Evolutionary conservation across 2,888 invertebrate species (phyloP).

Genomic region (Neelides folsomi): DNA sequence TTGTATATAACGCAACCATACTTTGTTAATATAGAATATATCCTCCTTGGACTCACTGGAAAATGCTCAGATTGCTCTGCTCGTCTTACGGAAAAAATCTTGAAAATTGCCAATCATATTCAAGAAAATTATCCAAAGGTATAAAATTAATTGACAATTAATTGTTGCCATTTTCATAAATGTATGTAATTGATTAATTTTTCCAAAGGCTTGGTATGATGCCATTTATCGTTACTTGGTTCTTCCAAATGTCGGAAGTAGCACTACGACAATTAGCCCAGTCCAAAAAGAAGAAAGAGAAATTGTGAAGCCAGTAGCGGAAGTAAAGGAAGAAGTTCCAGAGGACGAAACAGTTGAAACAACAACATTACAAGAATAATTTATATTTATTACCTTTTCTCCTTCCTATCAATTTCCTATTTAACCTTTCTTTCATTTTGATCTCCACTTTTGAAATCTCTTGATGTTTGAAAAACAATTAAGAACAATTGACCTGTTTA

Average conservation of each 20-base stretch:
- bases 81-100: slow-evolving; percentile 2
- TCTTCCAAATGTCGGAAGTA: background rate
- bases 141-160: background rate
- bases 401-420: too few relatives aligned
- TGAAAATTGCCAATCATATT: slow-evolving; percentile 7
- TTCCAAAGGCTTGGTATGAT: slow-evolving; percentile 11
- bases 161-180: background rate
- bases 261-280: background rate
- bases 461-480: too few relatives aligned
- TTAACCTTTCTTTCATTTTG: too few relatives aligned
- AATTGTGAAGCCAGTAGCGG: background rate
- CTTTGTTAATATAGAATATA: slow-evolving; percentile 5
- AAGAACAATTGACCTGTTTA: too few relatives aligned
- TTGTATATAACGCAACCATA: background rate
- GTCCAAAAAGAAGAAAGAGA: background rate
- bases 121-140: slow-evolving; percentile 12
- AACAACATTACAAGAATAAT: too few relatives aligned
- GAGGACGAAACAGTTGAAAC: too few relatives aligned
- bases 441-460: too few relatives aligned
- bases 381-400: too few relatives aligned
- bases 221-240: slow-evolving; percentile 9
- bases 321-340: too few relatives aligned
- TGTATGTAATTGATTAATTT: background rate
- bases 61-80: slow-evolving; percentile 6
- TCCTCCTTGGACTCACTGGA: slow-evolving; percentile 7